phyloP scores from a whole-genome alignment of 2,888 invertebrate genomes.

The Pinctada fucata region DNA sequence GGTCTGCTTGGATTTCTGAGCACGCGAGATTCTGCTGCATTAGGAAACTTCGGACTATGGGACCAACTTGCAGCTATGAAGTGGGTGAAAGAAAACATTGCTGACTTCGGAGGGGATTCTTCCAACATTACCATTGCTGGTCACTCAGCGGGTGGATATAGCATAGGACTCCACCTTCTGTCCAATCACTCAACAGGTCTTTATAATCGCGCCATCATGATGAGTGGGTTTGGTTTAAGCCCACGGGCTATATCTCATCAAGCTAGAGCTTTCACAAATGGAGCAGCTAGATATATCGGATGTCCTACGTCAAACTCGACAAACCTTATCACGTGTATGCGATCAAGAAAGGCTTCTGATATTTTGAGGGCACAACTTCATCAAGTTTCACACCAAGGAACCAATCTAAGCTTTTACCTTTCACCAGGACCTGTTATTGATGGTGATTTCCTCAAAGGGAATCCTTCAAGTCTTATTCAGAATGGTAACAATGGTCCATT shows the following conservation, averaged over 20 bases:
- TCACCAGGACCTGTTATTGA: conserved; percentile 51
- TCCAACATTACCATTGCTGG: conserved; percentile 95
- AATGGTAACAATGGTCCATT: neutral
- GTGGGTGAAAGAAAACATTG: conserved; percentile 72
- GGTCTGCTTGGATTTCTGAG: conserved; percentile 86
- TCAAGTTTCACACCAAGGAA: neutral
- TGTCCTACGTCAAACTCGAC: neutral
- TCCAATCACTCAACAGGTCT: conserved; percentile 48
- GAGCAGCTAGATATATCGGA: conserved; percentile 8
- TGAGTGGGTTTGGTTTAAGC: conserved; percentile 51
- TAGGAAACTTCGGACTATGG: conserved; percentile 94
- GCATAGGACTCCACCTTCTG: conserved; percentile 43
- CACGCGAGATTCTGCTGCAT: conserved; percentile 81
- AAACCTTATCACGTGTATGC: conserved; percentile 41
- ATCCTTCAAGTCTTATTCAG: conserved; percentile 16
- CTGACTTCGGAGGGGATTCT: conserved; percentile 83
- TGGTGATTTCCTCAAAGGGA: conserved; percentile 38
- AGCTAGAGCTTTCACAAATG: conserved; percentile 10
- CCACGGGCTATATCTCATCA: conserved; percentile 39
- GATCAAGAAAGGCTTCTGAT: conserved; percentile 26
- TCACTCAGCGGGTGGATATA: conserved; percentile 84
- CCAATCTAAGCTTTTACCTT: conserved; percentile 2
- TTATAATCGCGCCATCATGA: conserved; percentile 52
- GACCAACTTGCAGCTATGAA: conserved; percentile 92
- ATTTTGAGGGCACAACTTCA: conserved; percentile 27